Evolutionary conservation across 2,888 invertebrate genomes (phyloP).

Genomic region (Gastrophysa polygoni): DNA sequence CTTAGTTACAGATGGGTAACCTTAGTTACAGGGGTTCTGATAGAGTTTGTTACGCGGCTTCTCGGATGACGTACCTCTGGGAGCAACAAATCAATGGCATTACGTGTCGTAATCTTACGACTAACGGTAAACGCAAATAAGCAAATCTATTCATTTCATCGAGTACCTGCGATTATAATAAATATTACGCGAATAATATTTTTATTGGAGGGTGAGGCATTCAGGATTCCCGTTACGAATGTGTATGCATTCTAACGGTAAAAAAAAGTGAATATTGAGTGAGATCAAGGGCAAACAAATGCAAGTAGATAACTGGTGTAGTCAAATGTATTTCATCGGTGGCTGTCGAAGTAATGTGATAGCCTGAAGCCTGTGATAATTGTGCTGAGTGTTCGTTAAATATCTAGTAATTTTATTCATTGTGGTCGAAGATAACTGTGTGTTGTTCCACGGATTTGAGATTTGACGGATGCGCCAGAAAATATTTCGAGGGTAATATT

Average conservation of each 20-base stretch:
- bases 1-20: too few species aligned
- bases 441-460: too few species aligned
- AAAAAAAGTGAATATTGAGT: constrained; percentile 11
- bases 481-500: too few species aligned
- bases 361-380: too few species aligned
- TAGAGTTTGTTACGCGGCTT: too few species aligned
- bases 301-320: not conserved
- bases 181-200: too few species aligned
- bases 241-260: constrained; percentile 9
- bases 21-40: too few species aligned
- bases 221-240: not conserved
- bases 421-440: too few species aligned
- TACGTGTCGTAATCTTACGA: not conserved
- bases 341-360: not conserved
- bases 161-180: not conserved
- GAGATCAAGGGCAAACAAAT: constrained; percentile 7
- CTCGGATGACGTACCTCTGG: not conserved
- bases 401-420: too few species aligned
- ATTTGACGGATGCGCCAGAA: too few species aligned
- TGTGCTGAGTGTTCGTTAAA: too few species aligned
- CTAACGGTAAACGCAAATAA: not conserved
- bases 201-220: not conserved
- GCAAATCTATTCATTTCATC: not conserved
- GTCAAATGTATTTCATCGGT: not conserved
- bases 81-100: not conserved